Base-by-base conservation (phyloP, 2,888 invertebrate species). In the Neocrepidodera transversa region DNA sequence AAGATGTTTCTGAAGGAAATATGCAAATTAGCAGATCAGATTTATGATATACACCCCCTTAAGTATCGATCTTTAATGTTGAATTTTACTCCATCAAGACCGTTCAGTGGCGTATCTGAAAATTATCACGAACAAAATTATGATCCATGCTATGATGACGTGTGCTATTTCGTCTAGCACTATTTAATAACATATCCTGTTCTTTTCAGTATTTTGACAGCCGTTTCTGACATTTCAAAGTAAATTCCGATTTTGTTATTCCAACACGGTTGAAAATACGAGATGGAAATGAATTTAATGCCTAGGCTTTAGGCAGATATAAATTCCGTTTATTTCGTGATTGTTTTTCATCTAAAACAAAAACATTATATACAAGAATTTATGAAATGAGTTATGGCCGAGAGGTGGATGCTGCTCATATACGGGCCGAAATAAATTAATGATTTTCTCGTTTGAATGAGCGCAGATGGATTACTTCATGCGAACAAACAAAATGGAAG, bases 51-150 rank as follows among this genome's bases (percentile, higher is more conserved):
- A 51, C 30, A 51, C 26, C 26, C 17, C 26, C 11, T 30, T 28
- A 13, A 51, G 30, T 40, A 51, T 51, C 40, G 40, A 51, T 51
- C 40, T 51, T 51, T 40, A 51, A 40, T 30, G 40, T 40, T 4
- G 30, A 51, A 13, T 40, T 30, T 51, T 30, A 42, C 18, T 28
- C 40, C 13, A 11, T n/a, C 11, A 13, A 3, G 8, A 11, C 32
- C 2, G 2, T 32, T 32, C 32, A 32, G 32, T n/a, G 32, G 32
- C 32, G 32, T 32, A 32, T 13, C 2, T n/a, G n/a, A 23, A 23
- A 23, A 5, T 6, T 23, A 23, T 23, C 23, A n/a, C n/a, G n/a
- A n/a, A n/a, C n/a, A n/a, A n/a, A n/a, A n/a, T n/a, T n/a, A n/a
- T n/a, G n/a, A n/a, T n/a, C n/a, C n/a, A n/a, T n/a, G n/a, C n/a